phyloP scores from a whole-genome alignment of 2,888 invertebrate genomes.

The Hydraecia micacea region DNA sequence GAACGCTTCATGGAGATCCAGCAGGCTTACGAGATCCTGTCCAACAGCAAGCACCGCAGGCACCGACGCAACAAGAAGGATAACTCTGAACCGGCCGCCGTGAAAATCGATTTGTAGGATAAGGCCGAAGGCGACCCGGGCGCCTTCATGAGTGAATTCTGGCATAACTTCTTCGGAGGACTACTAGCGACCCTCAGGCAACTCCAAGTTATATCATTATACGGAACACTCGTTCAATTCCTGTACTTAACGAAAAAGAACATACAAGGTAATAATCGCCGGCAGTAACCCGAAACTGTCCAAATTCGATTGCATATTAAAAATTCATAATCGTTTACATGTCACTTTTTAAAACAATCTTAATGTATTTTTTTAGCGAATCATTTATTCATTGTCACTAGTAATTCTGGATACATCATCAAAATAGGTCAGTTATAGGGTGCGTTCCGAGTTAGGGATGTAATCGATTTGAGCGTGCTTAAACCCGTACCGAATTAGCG shows the following conservation, averaged over 20 bases:
- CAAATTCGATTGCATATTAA: not conserved
- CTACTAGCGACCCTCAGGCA: not conserved
- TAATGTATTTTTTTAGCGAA: not conserved
- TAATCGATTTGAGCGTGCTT: no score
- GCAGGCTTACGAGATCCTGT: conserved; percentile 97
- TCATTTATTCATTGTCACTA: not conserved
- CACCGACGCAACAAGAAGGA: conserved; percentile 93
- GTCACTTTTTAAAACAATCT: not conserved
- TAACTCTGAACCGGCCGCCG: conserved; percentile 81
- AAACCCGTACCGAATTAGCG: no score
- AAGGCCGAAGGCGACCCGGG: conserved; percentile 1
- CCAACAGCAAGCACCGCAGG: conserved; percentile 94
- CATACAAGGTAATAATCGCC: not conserved
- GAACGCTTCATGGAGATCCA: conserved; percentile 98
- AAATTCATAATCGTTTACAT: not conserved
- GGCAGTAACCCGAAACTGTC: conserved; percentile 1
- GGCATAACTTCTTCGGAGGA: conserved; percentile 25
- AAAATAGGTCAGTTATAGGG: not conserved
- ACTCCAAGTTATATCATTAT: not conserved
- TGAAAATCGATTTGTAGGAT: conserved; percentile 64
- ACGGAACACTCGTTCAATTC: not conserved
- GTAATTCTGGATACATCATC: not conserved
- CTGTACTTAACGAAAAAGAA: not conserved
- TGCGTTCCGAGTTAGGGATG: no score
- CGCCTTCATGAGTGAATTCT: conserved; percentile 39